Base-by-base conservation (phyloP, 1,140 invertebrate species). In the Calliopsis andreniformis region DNA sequence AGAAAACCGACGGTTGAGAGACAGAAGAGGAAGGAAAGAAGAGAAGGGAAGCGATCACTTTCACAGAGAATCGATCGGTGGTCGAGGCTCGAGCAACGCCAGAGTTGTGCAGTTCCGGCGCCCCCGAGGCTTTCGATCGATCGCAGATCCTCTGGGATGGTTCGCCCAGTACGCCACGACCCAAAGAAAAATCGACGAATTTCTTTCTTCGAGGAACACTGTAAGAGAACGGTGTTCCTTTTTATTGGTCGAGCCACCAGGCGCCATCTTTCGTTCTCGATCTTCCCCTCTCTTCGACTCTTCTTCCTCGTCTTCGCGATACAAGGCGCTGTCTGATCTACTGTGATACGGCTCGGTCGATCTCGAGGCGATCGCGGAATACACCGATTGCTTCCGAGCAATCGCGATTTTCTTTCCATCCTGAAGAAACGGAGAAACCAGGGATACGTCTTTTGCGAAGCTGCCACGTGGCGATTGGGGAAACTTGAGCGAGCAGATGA, bases 321-420 rank as follows among this genome's bases (percentile, higher is more conserved):
- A 79, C 32, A 80, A 45, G 83, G 80, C 81, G 89, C 87, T 87
- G 88, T 91, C 89, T 87, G 86, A 89, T 88, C 84, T 87, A 87
- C 86, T 90, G 89, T 91, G 89, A 90, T 89, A 86, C 85, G 85
- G 89, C 87, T 78, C 51, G 58, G 58, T 68, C 73, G 73, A 25
- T 69, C 73, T 42, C 43, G 23, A 39, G 4, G 35, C n/a, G 25
- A 49, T 51, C 53, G 25, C 55, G 23, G 25, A 10, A 8, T 2
- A 8, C 45, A 71, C 35, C 28, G 43, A 71, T 71, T 58, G 56
- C 55, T 45, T 35, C 35, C 39, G 59, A 66, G n/a, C n/a, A n/a
- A n/a, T n/a, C n/a, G n/a, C n/a, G n/a, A n/a, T n/a, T n/a, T n/a
- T n/a, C n/a, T n/a, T n/a, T n/a, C n/a, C n/a, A n/a, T n/a, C n/a